Conservation (phyloP, 1,140 invertebrate genomes). For the Trachymyrmex septentrionalis region DNA sequence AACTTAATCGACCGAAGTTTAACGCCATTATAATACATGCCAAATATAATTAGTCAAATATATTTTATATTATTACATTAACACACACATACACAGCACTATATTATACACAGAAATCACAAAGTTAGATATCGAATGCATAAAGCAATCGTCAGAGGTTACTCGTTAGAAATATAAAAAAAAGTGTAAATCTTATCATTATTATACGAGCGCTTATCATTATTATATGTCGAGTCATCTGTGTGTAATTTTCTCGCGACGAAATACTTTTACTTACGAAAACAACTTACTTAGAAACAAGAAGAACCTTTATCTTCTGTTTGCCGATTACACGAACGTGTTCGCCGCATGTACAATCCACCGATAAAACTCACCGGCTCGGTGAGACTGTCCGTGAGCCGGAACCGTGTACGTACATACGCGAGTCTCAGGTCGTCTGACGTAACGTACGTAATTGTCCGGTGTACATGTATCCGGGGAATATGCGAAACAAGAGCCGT, state of each 20-base stretch:
- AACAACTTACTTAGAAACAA: no score
- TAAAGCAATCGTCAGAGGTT: not conserved
- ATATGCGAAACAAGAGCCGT: constrained; percentile 83
- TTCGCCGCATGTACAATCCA: not conserved
- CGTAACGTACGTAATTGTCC: constrained; percentile 85
- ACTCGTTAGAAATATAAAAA: not conserved
- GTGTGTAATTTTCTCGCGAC: not conserved
- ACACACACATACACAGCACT: no score
- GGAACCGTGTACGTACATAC: constrained; percentile 34
- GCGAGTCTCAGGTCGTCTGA: constrained; percentile 80
- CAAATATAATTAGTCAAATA: not conserved
- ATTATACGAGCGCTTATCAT: no score
- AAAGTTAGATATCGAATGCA: not conserved
- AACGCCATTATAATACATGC: not conserved
- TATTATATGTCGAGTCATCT: not conserved
- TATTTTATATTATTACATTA: not conserved
- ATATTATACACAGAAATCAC: not conserved
- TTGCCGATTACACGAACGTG: not conserved
- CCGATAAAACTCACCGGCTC: constrained; percentile 14
- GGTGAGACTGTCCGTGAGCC: constrained; percentile 16
- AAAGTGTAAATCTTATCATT: not conserved
- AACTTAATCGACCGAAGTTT: no score
- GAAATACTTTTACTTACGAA: not conserved
- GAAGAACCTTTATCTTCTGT: not conserved
- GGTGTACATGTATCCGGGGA: constrained; percentile 83